Percentiles rank a stretch among this genome's conserved stretches.
These are phyloP conservation scores for Erpetoichthys calabaricus DNA, from an alignment of 2,797 vertebrate genomes.

Conservation along the genomic window DNA sequence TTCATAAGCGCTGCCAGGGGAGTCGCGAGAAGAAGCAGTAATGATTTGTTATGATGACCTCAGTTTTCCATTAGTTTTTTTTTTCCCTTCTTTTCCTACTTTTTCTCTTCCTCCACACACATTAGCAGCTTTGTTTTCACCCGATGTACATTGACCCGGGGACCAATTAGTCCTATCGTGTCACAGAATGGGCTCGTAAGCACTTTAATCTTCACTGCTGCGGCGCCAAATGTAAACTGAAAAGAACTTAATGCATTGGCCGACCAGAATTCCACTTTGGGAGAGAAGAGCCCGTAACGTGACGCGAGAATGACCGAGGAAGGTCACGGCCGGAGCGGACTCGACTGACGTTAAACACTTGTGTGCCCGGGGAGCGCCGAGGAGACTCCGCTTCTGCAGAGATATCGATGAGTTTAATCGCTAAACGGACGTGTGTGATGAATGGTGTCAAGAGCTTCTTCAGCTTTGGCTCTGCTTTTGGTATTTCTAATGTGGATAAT, in stretches of 20 bases:
- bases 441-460: no score
- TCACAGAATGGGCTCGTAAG: constrained; percentile 57
- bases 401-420: no score
- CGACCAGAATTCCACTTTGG: constrained; percentile 27
- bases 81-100: constrained; percentile 40
- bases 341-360: no score
- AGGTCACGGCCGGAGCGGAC: no score
- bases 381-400: no score
- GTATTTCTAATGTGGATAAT: no score
- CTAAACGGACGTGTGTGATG: no score
- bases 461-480: no score
- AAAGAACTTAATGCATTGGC: constrained; percentile 53
- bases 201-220: constrained; percentile 64
- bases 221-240: constrained; percentile 39
- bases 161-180: constrained; percentile 52
- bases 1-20: constrained; percentile 57
- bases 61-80: constrained; percentile 84
- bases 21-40: constrained; percentile 64
- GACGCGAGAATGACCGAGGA: no score
- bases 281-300: no score
- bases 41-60: constrained; percentile 95
- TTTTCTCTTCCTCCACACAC: constrained; percentile 45
- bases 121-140: constrained; percentile 64
- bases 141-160: constrained; percentile 67
- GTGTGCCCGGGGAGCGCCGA: no score